phyloP scores from a whole-genome alignment of 1,140 invertebrate species.

The Micrasema longulum region DNA sequence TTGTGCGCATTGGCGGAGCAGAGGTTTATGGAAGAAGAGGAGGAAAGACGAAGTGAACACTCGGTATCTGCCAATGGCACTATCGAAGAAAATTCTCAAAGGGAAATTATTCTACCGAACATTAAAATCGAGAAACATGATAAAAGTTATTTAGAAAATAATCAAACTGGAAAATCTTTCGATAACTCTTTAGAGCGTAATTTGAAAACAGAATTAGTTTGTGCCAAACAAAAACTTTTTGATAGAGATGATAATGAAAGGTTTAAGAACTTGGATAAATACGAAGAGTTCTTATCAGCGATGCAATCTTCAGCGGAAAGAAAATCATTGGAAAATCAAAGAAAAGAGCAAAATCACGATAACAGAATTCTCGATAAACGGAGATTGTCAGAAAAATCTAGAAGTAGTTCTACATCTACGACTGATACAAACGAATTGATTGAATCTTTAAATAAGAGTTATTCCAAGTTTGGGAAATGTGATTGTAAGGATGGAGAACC shows the following conservation, averaged over 20 bases:
- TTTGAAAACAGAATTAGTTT: conserved; percentile 31
- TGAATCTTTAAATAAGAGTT: conserved; percentile 37
- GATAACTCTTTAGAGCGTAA: conserved; percentile 32
- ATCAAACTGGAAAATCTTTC: conserved; percentile 2
- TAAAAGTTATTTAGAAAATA: conserved; percentile 7
- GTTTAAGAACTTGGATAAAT: conserved; percentile 26
- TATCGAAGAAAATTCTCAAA: conserved; percentile 40
- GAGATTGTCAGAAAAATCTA: conserved; percentile 41
- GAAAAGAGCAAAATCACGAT: conserved; percentile 27
- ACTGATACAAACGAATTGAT: conserved; percentile 21
- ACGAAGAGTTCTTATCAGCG: conserved; percentile 26
- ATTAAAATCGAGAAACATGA: conserved; percentile 59
- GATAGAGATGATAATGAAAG: conserved; percentile 10
- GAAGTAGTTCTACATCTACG: conserved; percentile 25
- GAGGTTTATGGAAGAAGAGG: conserved; percentile 81
- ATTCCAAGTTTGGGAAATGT: conserved; percentile 38
- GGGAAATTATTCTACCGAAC: conserved; percentile 52
- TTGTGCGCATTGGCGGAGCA: conserved; percentile 89
- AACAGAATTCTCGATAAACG: conserved; percentile 25
- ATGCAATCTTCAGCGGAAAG: conserved; percentile 42
- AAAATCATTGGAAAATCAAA: conserved; percentile 50
- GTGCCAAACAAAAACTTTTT: conserved; percentile 8
- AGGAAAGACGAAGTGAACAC: conserved; percentile 51
- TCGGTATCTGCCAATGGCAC: conserved; percentile 19
- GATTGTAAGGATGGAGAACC: conserved; percentile 57